These are phyloP conservation scores for Harlomillsia oculata DNA, from an alignment of 1,140 invertebrate species.

Conservation along the genomic window DNA sequence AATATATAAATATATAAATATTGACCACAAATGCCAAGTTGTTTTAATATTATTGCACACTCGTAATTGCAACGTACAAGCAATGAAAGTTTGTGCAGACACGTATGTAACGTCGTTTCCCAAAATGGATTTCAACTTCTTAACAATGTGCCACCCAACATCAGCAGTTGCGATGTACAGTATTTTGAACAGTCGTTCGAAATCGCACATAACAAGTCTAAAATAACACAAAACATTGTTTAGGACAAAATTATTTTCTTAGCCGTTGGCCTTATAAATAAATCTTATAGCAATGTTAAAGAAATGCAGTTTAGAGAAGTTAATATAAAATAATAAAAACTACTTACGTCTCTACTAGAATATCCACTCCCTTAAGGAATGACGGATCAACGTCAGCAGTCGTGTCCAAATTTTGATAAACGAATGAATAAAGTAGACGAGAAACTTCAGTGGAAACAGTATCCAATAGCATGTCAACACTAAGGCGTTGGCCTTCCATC, in stretches of 20 bases:
- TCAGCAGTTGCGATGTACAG: background rate
- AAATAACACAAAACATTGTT: background rate
- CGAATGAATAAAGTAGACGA: too few relatives aligned
- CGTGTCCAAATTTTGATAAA: too few relatives aligned
- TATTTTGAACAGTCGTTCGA: slow-evolving; percentile 1
- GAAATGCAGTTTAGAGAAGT: too few relatives aligned
- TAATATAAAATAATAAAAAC: too few relatives aligned
- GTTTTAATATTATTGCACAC: background rate
- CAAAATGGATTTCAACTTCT: background rate
- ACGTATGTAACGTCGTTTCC: background rate
- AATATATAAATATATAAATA: background rate
- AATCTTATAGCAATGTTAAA: too few relatives aligned
- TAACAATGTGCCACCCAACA: slow-evolving; percentile 2
- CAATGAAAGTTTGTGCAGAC: background rate
- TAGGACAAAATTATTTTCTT: background rate
- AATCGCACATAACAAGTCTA: background rate
- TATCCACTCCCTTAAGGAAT: too few relatives aligned
- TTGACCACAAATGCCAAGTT: background rate
- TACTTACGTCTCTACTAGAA: too few relatives aligned
- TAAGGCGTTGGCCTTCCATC: too few relatives aligned
- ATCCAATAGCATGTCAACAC: too few relatives aligned
- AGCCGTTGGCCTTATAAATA: too few relatives aligned
- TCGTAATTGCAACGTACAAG: background rate
- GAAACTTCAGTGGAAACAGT: too few relatives aligned
- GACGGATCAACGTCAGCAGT: too few relatives aligned